Evolutionary conservation across 2,113 vertebrate genomes (phyloP), one percentile per base, ranked within the genome.

Genomic region (Campylomormyrus numenius): DNA sequence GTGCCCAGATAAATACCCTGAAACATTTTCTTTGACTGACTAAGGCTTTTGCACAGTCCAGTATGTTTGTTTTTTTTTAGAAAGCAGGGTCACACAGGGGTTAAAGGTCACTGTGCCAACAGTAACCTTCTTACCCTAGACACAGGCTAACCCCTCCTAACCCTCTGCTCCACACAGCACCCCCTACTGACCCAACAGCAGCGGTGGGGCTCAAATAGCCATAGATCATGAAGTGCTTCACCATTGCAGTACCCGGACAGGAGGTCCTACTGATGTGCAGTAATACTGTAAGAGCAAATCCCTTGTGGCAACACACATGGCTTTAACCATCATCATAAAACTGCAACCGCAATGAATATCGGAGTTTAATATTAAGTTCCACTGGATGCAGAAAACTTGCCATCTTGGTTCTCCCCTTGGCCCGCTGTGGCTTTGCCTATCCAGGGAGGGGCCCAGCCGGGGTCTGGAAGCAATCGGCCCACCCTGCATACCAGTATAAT

Each of bases 381-480:
- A 27, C 87, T 42, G 58, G 27, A 89, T 85, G 77, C 84, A 62
- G 49, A 19, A 9, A 45, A 52, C 27, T 31, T 90, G 58, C 70
- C 48, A 87, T 53, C 88, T 66, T 90, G 45, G 27, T 1, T 48
- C 31, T 35, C 66, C 15, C 46, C 83, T 27, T 31, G 84, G 45
- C 84, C 24, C 24, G 2, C 48, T 11, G n/a, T 31, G 84, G 84
- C 46, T 49, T 6, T 19, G 66, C 70, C 24, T 10, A 31, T 88
- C 89, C 92, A 89, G 89, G 85, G 89, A 52, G 48, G 49, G 48
- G 19, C 31, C 74, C 24, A 27, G 0, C 87, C 50, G 49, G 87
- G 89, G 93, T 95, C 96, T 96, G 95, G 94, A 95, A 95, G 90
- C 93, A 95, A 95, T 95, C 93, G 95, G 92, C 91, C 89, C 90